Evolutionary conservation across 1,140 invertebrate species (phyloP), one percentile per base, ranked within the genome.

Genomic region (Drosophila yakuba): DNA sequence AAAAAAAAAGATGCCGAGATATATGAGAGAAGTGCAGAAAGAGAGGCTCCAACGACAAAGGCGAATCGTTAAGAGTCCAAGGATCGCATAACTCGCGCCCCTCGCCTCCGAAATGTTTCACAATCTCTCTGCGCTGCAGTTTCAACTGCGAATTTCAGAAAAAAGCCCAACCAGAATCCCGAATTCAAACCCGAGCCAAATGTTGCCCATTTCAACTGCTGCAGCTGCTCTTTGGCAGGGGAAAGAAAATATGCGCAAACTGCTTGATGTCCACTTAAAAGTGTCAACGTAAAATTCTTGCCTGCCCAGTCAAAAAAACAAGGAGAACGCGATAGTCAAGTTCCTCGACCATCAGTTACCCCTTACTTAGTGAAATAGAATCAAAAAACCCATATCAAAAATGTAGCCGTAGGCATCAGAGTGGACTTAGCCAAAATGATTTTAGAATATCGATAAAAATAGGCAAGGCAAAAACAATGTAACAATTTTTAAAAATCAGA

Each of bases 261-360:
- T 84, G 84, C 84, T 88, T 88, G 84, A 88, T 88, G 84, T 88
- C 84, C 84, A 88, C 84, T 89, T 89, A 89, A 89, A 89, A 89
- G 85, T 89, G 84, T 89, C 84, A 89, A 89, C 84, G 84, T 89
- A 51, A 89, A 89, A 89, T 89, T 89, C 84, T 84, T 89, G 80
- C 64, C 75, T 78, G 81, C 64, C 61, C 79, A 79, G 63, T 32
- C 50, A 51, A 36, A 72, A 44, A 41, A 35, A 8, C 32, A 10
- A 8, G 32, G 32, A 32, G 32, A 32, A 32, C 32, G 32, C 32
- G 32, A 10, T 32, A 8, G 32, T 32, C 0, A 7, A 10, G 32
- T 32, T 2, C 32, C 32, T 32, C 8, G 32, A 8, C 7, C 2
- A 10, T 32, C 32, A 32, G 8, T 10, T 32, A 32, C 32, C 32